Percentiles rank a stretch among this genome's conserved stretches.
These are phyloP conservation scores for Eristalinus sepulchralis DNA, from an alignment of 2,888 invertebrate genomes.

Conservation along the genomic window DNA sequence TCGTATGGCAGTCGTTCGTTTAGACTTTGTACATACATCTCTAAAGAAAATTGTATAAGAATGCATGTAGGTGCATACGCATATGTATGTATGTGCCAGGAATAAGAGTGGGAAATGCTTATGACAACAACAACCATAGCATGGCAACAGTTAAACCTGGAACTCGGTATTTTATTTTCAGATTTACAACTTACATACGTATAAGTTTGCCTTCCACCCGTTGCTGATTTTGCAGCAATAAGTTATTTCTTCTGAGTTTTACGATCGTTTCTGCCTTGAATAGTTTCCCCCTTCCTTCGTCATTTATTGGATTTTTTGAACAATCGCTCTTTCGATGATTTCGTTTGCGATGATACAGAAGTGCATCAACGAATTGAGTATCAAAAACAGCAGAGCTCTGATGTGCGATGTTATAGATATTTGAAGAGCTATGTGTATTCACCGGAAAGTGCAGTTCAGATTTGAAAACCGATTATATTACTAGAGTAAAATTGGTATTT, in stretches of 20 bases:
- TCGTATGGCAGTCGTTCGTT: neutral
- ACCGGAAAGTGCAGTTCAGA: constrained; percentile 12
- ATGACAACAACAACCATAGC: constrained; percentile 38
- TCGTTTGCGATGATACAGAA: constrained; percentile 17
- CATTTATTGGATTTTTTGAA: constrained; percentile 41
- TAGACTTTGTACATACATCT: neutral
- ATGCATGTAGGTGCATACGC: neutral
- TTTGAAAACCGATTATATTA: constrained; percentile 29
- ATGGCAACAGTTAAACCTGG: constrained; percentile 39
- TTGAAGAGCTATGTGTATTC: constrained; percentile 14
- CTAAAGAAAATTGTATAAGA: neutral
- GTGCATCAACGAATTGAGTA: neutral
- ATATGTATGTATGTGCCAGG: neutral
- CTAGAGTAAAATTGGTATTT: neutral
- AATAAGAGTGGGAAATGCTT: constrained; percentile 2
- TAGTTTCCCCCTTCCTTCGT: neutral
- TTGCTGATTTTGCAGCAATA: constrained; percentile 41
- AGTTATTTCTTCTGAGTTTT: constrained; percentile 40
- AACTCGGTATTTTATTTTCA: constrained; percentile 25
- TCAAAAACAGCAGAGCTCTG: neutral
- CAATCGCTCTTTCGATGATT: neutral
- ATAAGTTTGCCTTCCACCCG: neutral
- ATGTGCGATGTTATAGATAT: neutral
- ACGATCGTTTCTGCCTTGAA: constrained; percentile 15
- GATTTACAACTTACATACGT: neutral